Conservation (phyloP, 2,113 vertebrate genomes). For the Pristiophorus japonicus region DNA sequence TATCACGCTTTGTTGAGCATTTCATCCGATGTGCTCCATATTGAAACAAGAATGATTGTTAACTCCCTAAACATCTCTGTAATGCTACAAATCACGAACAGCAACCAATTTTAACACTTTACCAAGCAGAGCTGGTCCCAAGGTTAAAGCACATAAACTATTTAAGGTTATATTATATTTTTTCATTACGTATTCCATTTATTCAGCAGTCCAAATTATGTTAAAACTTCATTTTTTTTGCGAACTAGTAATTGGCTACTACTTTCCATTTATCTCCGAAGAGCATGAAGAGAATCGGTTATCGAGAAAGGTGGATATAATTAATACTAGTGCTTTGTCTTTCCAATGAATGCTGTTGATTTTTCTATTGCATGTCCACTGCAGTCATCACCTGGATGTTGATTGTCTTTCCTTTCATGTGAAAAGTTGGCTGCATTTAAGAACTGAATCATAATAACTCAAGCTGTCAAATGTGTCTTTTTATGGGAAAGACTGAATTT, state of each 20-base stretch:
- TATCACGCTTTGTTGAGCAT: slow-evolving; percentile 1
- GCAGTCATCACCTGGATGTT: background rate
- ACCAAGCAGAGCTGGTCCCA: background rate
- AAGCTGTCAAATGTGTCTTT: background rate
- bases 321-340: no score
- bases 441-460: slow-evolving; percentile 27
- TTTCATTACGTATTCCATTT: background rate
- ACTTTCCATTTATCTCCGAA: no score
- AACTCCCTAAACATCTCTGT: background rate
- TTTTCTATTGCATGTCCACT: slow-evolving; percentile 1
- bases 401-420: background rate
- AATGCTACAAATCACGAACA: background rate
- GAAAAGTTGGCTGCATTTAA: background rate
- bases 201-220: background rate
- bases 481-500: background rate
- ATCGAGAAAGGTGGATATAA: no score
- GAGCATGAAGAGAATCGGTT: no score
- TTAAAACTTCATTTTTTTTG: background rate
- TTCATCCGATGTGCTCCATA: background rate
- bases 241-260: background rate
- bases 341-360: no score
- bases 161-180: background rate
- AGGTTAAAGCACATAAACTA: background rate
- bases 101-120: background rate
- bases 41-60: background rate